Evolutionary conservation across 2,797 vertebrate species (phyloP), one percentile per base, ranked within the genome.

Genomic region (Delichon dasypus): DNA sequence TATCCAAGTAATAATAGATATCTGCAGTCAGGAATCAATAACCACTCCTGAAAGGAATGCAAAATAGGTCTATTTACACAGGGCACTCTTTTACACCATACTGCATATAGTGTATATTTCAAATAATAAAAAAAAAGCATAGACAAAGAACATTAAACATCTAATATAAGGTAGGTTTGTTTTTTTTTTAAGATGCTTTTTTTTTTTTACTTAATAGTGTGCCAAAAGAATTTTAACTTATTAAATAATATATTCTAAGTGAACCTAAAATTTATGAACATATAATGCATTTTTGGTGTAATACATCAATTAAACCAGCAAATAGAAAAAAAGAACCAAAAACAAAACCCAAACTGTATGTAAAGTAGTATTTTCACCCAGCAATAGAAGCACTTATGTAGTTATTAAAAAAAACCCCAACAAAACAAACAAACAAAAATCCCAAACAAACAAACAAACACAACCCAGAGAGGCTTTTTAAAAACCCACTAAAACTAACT

Each of bases 181-280:
- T 96, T 89, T 91, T 85, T 94, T 96, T 79, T 18, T 4, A 73
- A 93, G 96, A 76, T 88, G 64, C 60, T 96, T 97, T 87, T 84
- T 97, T 98, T 38, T 96, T 97, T 98, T 96, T 95, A 97, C 95
- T 97, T 97, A 97, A 98, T 98, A 97, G 97, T 98, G 98, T 98
- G 98, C 97, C 98, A 97, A 97, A 97, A 97, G 95, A 96, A 97
- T 96, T 97, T 98, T 98, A 98, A 98, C 95, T 98, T 98, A 98
- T 98, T 96, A 98, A 98, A 98, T 98, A 98, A 98, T 98, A 98
- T 98, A 98, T 98, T 98, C 98, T 98, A 98, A 96, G 97, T 98
- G 97, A 98, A 97, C 95, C 98, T 98, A 98, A 97, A 98, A 97
- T 96, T 97, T 97, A 98, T 98, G 97, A 97, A 98, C 98, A 98